These are phyloP conservation scores for Gobio occitaniae DNA, from an alignment of 2,797 vertebrate genomes.

Conservation along the genomic window DNA sequence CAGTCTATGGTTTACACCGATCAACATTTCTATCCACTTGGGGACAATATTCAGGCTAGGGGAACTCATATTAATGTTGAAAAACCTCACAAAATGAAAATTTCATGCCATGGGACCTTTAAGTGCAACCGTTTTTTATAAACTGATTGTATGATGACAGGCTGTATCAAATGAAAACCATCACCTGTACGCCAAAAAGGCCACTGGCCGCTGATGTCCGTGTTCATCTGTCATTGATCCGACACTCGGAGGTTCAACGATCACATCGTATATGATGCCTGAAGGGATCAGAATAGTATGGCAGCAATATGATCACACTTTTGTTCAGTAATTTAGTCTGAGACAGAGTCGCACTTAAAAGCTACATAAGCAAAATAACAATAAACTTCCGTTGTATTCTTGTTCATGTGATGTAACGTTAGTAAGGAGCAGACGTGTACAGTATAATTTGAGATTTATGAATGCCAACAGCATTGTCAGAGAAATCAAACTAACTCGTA, in stretches of 20 bases:
- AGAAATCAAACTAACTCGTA: not conserved
- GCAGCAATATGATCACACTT: not conserved
- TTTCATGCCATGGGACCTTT: too few species aligned
- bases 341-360: not conserved
- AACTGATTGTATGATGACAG: not conserved
- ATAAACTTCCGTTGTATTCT: not conserved
- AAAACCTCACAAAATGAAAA: too few species aligned
- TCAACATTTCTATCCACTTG: too few species aligned
- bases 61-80: too few species aligned
- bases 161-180: not conserved
- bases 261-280: slow-evolving; percentile 99
- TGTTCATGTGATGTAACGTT: too few species aligned
- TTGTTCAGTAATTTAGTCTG: not conserved
- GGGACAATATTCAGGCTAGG: too few species aligned
- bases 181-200: slow-evolving; percentile 97
- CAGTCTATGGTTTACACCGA: too few species aligned
- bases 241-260: slow-evolving; percentile 97
- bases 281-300: not conserved
- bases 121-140: not conserved
- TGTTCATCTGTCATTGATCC: slow-evolving; percentile 99
- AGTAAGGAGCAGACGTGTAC: not conserved
- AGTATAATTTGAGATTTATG: not conserved
- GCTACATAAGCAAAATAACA: not conserved
- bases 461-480: not conserved
- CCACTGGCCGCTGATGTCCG: slow-evolving; percentile 96